phyloP scores from a whole-genome alignment of 2,888 invertebrate species.

The Malthinus seriepunctatus region DNA sequence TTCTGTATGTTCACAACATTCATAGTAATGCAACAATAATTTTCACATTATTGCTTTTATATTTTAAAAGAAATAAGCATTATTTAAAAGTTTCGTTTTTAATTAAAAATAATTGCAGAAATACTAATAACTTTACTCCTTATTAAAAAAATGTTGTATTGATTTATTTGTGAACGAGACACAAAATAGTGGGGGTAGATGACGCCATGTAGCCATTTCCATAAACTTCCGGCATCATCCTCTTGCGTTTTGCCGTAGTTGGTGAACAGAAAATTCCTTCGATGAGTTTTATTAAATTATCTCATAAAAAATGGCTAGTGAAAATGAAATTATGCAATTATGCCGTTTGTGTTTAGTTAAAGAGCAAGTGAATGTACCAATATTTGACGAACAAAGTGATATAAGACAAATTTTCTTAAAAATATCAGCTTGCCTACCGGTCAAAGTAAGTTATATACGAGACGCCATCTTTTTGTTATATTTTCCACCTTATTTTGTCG shows the following conservation, averaged over 20 bases:
- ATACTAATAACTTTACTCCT: too few species aligned
- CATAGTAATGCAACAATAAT: too few species aligned
- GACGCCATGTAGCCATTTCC: conserved; percentile 13
- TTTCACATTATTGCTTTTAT: too few species aligned
- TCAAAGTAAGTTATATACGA: conserved; percentile 64
- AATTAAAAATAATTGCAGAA: too few species aligned
- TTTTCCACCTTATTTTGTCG: conserved; percentile 2
- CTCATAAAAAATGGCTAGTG: conserved; percentile 46
- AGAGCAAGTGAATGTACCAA: conserved; percentile 64
- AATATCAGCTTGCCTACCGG: conserved; percentile 72
- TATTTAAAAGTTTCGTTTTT: too few species aligned
- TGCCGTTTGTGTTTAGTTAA: conserved; percentile 55
- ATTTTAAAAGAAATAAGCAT: too few species aligned
- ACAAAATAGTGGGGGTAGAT: not conserved
- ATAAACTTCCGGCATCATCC: conserved; percentile 23
- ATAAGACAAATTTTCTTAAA: conserved; percentile 64
- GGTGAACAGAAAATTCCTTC: not conserved
- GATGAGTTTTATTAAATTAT: conserved; percentile 15
- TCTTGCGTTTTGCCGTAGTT: conserved; percentile 18
- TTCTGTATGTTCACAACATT: not conserved
- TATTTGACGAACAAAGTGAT: conserved; percentile 71
- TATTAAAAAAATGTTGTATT: not conserved
- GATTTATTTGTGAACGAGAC: not conserved
- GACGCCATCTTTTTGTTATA: conserved; percentile 41
- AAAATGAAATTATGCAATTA: conserved; percentile 49